These are phyloP conservation scores for Holacanthella duospinosa DNA, from an alignment of 2,888 invertebrate species.

Conservation along the genomic window DNA sequence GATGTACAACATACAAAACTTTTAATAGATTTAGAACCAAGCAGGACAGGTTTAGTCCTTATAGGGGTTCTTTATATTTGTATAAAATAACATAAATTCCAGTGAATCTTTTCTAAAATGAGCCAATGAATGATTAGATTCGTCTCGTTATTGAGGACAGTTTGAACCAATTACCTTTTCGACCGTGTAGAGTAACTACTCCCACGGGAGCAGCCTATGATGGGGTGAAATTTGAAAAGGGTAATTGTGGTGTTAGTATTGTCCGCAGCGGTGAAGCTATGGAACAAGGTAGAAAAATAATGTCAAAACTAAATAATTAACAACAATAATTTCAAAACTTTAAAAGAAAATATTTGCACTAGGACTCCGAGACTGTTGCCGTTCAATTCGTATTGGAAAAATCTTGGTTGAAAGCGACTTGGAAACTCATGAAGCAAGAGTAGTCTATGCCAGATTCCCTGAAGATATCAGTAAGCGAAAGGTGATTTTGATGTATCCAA, in stretches of 20 bases:
- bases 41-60: too few species aligned
- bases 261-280: conserved; percentile 80
- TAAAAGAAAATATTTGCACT: too few species aligned
- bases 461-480: conserved; percentile 80
- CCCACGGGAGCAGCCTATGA: conserved; percentile 85
- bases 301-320: too few species aligned
- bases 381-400: conserved; percentile 96
- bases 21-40: too few species aligned
- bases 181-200: conserved; percentile 77
- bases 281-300: too few species aligned
- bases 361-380: conserved; percentile 89
- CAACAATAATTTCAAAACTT: too few species aligned
- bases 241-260: conserved; percentile 97
- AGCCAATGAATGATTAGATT: too few species aligned
- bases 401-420: conserved; percentile 93
- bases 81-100: too few species aligned
- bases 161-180: conserved; percentile 89
- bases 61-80: too few species aligned
- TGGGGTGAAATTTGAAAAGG: conserved; percentile 88
- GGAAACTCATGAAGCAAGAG: conserved; percentile 90
- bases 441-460: conserved; percentile 95
- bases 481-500: conserved; percentile 95
- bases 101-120: too few species aligned
- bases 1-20: too few species aligned
- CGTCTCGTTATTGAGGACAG: conserved; percentile 96